These are phyloP conservation scores for Sebastes iracundus DNA, from an alignment of 2,797 vertebrate genomes.

Conservation along the genomic window DNA sequence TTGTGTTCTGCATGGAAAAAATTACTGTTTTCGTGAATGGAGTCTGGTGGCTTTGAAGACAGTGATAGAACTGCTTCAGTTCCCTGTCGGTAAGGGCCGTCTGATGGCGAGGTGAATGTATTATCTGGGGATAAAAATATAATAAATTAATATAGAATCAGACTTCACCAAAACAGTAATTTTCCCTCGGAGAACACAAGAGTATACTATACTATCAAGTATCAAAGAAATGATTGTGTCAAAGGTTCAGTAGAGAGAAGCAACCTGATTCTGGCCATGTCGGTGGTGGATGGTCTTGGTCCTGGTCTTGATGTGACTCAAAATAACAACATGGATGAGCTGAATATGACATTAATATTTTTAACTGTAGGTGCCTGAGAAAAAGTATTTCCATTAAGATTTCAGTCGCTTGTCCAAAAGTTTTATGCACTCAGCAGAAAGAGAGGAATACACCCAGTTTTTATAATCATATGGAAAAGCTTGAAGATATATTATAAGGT, in stretches of 20 bases:
- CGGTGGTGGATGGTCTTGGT: background rate
- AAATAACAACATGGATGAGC: background rate
- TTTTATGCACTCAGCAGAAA: background rate
- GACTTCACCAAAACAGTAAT: background rate
- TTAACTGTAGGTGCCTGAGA: background rate
- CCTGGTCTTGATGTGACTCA: background rate
- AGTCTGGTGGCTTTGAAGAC: too few species aligned
- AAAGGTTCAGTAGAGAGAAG: background rate
- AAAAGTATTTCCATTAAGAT: too few species aligned
- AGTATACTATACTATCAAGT: too few species aligned
- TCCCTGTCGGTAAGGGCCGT: too few species aligned
- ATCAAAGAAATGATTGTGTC: background rate
- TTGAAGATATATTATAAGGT: too few species aligned
- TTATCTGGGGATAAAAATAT: too few species aligned
- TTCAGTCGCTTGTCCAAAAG: background rate
- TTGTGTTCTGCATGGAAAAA: too few species aligned
- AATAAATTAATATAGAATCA: background rate
- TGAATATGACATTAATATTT: background rate
- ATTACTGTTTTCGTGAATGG: too few species aligned
- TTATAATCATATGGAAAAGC: background rate
- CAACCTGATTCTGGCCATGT: background rate
- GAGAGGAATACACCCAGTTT: background rate
- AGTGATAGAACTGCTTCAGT: too few species aligned
- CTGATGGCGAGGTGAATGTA: too few species aligned
- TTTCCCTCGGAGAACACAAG: too few species aligned